Conservation (phyloP, 2,113 vertebrate species). For the Capreolus pygargus region DNA sequence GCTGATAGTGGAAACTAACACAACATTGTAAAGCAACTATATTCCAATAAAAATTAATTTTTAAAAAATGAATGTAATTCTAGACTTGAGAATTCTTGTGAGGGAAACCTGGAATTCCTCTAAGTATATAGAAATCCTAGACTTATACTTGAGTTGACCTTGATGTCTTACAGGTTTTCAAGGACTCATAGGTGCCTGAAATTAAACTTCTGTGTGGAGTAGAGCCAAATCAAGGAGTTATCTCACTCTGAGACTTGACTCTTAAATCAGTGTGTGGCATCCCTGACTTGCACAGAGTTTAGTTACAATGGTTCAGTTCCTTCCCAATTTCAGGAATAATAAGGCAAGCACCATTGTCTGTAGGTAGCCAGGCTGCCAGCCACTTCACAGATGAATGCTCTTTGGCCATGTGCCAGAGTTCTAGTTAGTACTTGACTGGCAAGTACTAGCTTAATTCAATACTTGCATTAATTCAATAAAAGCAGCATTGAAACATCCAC, state of each 20-base stretch:
- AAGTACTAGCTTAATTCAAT: not conserved
- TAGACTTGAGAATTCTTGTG: not conserved
- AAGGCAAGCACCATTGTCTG: not conserved
- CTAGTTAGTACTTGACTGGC: not conserved
- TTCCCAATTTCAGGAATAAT: not conserved
- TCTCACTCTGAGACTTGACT: not conserved
- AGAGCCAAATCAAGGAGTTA: not conserved
- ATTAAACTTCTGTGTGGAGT: not conserved
- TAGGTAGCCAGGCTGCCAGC: not conserved
- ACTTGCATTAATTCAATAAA: not conserved
- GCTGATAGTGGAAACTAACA: not conserved
- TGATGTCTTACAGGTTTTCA: not conserved
- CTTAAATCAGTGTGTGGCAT: not conserved
- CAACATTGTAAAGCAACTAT: not conserved
- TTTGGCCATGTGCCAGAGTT: not conserved
- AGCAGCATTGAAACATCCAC: not conserved
- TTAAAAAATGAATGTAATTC: not conserved
- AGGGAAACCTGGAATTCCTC: not conserved
- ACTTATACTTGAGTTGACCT: not conserved
- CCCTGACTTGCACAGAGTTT: not conserved
- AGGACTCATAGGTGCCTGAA: not conserved
- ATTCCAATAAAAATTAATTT: not conserved
- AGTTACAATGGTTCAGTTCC: not conserved
- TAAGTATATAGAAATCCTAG: not conserved
- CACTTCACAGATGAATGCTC: not conserved